phyloP scores from a whole-genome alignment of 2,797 vertebrate species.

The Philypnodon macrostomus region DNA sequence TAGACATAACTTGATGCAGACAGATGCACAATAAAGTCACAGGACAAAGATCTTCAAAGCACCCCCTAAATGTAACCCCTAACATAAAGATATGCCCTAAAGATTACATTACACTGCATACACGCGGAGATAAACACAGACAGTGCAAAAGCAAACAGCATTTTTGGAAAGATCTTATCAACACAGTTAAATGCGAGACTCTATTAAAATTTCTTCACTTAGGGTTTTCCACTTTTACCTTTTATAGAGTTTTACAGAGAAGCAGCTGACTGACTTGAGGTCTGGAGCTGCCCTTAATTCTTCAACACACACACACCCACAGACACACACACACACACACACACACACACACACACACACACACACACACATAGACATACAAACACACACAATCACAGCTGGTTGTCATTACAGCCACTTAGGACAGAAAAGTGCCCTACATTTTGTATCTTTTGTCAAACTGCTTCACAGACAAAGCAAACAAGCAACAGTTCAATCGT shows the following conservation, averaged over 20 bases:
- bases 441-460: conserved; percentile 59
- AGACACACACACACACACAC: conserved; percentile 10
- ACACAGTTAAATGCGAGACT: conserved; percentile 25
- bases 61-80: conserved; percentile 12
- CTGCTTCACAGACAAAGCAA: conserved; percentile 38
- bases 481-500: conserved; percentile 23
- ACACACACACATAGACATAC: conserved; percentile 12
- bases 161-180: conserved; percentile 48
- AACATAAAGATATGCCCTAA: conserved; percentile 22
- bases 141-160: conserved; percentile 21
- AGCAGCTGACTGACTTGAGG: conserved; percentile 33
- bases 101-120: conserved; percentile 34
- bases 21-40: background rate
- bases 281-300: conserved; percentile 63
- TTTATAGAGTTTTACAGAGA: conserved; percentile 57
- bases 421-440: conserved; percentile 49
- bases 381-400: conserved; percentile 62
- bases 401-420: conserved; percentile 74
- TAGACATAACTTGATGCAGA: conserved; percentile 44
- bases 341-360: conserved; percentile 14
- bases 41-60: conserved; percentile 22
- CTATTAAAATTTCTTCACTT: conserved; percentile 7
- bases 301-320: conserved; percentile 41
- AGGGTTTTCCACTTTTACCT: conserved; percentile 53
- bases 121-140: conserved; percentile 26